Evolutionary conservation across 2,797 vertebrate genomes (phyloP).

Genomic region (Ctenopoma kingsleyae): DNA sequence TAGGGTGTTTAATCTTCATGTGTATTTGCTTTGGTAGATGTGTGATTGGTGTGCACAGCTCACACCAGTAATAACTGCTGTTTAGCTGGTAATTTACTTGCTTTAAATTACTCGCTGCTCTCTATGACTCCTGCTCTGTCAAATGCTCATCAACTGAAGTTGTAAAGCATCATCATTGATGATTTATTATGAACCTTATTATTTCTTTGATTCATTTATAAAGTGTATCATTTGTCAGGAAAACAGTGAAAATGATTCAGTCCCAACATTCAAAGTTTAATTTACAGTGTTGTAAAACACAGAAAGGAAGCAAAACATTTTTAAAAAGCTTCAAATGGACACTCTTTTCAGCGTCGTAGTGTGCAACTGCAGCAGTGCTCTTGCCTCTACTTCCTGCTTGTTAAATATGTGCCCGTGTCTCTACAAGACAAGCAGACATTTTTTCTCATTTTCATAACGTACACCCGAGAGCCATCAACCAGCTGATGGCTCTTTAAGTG

Average conservation of each 20-base stretch:
- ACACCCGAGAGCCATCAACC: not conserved
- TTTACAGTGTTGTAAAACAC: not conserved
- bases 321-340: not conserved
- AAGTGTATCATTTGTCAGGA: not conserved
- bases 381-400: not conserved
- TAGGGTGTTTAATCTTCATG: conserved; percentile 35
- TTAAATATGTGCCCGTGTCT: not conserved
- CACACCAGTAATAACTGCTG: conserved; percentile 3
- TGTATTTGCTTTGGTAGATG: conserved; percentile 41
- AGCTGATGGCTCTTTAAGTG: conserved; percentile 67
- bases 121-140: not conserved
- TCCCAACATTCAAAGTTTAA: not conserved
- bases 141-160: not conserved
- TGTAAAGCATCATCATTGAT: no score
- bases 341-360: not conserved
- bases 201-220: not conserved
- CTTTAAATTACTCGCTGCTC: not conserved
- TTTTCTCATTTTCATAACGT: conserved; percentile 11
- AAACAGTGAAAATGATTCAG: not conserved
- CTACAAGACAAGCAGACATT: not conserved
- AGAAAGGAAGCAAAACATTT: not conserved
- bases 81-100: not conserved
- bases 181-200: not conserved
- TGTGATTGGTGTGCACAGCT: conserved; percentile 1
- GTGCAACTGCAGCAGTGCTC: conserved; percentile 32